Base-by-base conservation (phyloP, 2,888 invertebrate genomes). In the Pachydiplax longipennis region DNA sequence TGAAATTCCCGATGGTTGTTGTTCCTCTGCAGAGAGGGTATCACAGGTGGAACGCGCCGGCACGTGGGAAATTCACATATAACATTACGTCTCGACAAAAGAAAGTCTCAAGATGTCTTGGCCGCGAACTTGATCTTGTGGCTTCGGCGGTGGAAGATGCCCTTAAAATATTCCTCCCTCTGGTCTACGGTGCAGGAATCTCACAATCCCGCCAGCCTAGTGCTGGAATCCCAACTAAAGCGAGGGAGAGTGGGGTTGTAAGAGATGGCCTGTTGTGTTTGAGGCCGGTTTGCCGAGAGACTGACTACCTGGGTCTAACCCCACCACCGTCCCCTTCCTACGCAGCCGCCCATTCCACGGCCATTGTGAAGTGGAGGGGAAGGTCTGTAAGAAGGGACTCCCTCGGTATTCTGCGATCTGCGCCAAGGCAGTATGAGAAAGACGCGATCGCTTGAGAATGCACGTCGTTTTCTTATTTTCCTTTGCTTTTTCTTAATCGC, bases 151-250 rank as follows among this genome's bases (percentile, higher is more conserved):
- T 12, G 48, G 81, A 22, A 37, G 37, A 81, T 37, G 81, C 18
- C 25, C 53, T 83, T 83, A 83, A 83, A 83, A 83, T 83, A 83
- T 61, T 83, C 83, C 83, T 25, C 58, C 81, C 81, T 81, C 81
- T 81, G 22, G 81, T 18, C 35, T 31, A 35, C 61, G n/a, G 83
- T 83, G 58, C 58, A 65, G 73, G 73, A 73, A 73, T 73, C 73
- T 61, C n/a, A 12, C 61, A 58, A 87, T 35, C 87, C 83, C 35
- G 31, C 53, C 58, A 31, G 40, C 48, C 82, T 44, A 83, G 87
- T 53, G 87, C 58, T 61, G 87, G 87, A 87, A 87, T 87, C 87
- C 87, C 65, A 87, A 53, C 61, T 61, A 61, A 58, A 65, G 65
- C n/a, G 65, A 44, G 82, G 25, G 31, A 35, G 58, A 61, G 65